phyloP scores from a whole-genome alignment of 2,113 vertebrate species.

The Nanorana parkeri region DNA sequence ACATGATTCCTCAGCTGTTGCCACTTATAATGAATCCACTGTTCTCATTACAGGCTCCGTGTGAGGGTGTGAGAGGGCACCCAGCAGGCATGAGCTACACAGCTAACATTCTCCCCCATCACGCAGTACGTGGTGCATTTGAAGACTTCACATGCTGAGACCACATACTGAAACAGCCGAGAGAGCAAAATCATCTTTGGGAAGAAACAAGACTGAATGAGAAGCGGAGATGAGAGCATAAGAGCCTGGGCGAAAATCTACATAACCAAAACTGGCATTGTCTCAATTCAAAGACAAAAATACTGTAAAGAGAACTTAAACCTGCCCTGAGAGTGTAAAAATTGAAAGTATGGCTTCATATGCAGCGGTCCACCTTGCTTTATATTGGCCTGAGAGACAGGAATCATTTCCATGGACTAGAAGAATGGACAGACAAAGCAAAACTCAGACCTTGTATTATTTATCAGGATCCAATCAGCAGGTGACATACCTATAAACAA shows the following conservation, averaged over 20 bases:
- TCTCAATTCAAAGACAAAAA: conserved; percentile 15
- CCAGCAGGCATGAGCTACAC: conserved; percentile 91
- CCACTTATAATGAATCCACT: neutral
- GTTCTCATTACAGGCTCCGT: conserved; percentile 81
- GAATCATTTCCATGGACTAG: neutral
- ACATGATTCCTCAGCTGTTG: neutral
- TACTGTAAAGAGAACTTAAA: conserved; percentile 12
- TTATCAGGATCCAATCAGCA: neutral
- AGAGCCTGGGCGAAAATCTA: conserved; percentile 26
- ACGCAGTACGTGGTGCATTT: conserved; percentile 94
- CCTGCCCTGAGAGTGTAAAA: neutral
- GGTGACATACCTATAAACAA: neutral
- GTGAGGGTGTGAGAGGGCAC: conserved; percentile 88
- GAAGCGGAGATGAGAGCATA: conserved; percentile 34
- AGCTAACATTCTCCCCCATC: conserved; percentile 99
- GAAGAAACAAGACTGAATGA: conserved; percentile 28
- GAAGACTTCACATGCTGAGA: conserved; percentile 98
- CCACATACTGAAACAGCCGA: conserved; percentile 13
- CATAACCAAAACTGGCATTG: conserved; percentile 34
- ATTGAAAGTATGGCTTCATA: neutral
- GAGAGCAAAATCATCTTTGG: conserved; percentile 36
- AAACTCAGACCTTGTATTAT: neutral
- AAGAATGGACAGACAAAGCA: neutral
- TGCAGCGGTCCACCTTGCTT: neutral
- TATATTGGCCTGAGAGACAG: neutral